Evolutionary conservation across 2,888 invertebrate species (phyloP), one percentile per base, ranked within the genome.

Genomic region (Meiosimyza decipiens): DNA sequence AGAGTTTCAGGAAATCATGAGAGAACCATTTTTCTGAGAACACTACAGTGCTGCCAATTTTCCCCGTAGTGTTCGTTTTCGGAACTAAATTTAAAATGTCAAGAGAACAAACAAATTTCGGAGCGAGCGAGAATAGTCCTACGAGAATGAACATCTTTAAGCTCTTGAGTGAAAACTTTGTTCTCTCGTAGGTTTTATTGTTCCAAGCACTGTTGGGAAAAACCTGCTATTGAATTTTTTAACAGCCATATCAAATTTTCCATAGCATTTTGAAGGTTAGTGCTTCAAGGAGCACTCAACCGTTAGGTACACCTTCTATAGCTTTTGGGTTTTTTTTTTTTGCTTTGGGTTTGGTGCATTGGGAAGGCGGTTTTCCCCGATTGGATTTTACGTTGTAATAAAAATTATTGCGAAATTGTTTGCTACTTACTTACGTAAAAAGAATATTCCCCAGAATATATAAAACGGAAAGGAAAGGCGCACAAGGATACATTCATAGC

Each of bases 11-110:
- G 54, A 54, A 13, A 12, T 13, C 15, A 1, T 54, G 54, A 57
- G 28, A 57, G 12, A 1, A 22, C 12, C 5, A 16, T 18, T n/a
- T n/a, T 28, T 15, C 52, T 33, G 22, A 55, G n/a, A 69, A 22
- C 60, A 40, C 33, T 16, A 71, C 72, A 74, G 67, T 79, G 77
- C 80, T 83, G 83, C 83, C 84, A 83, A 13, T 75, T 70, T 60
- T 7, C 5, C 1, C 9, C 49, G 3, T 62, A 75, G 79, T 73
- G 84, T 52, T 4, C n/a, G 77, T 3, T 51, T 75, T 18, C 0
- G 1, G 71, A 64, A 77, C 75, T 77, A 72, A 62, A 50, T 15
- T 77, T 18, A 62, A 47, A 49, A 51, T 11, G 28, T 51, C 11
- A 2, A 28, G 28, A 28, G 28, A 28, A 4, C 28, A 28, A 28